A percentile compares a stretch with the other conserved stretches of the same genome.
phyloP scores from a whole-genome alignment of 2,888 invertebrate genomes.

The Leucania comma region DNA sequence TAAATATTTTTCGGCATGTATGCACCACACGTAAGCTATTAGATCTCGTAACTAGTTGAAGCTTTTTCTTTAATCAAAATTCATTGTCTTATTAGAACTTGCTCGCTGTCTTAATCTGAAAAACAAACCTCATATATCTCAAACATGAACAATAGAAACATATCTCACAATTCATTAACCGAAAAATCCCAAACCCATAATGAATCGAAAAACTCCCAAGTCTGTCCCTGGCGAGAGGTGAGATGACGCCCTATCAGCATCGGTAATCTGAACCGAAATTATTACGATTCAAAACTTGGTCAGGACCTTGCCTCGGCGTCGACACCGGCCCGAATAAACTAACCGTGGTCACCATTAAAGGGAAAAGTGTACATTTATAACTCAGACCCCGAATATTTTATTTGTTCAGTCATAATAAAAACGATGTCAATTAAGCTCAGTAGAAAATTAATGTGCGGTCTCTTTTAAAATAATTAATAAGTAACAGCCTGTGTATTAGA shows the following conservation, averaged over 20 bases:
- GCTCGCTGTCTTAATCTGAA: not conserved
- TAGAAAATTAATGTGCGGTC: slow-evolving; percentile 80
- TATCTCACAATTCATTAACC: not conserved
- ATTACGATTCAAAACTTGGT: slow-evolving; percentile 91
- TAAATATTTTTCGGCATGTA: not conserved
- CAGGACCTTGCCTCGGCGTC: slow-evolving; percentile 83
- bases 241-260: slow-evolving; percentile 88
- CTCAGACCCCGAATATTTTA: slow-evolving; percentile 83
- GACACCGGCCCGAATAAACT: slow-evolving; percentile 80
- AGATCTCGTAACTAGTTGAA: no score
- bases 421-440: slow-evolving; percentile 85
- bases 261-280: slow-evolving; percentile 90
- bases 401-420: slow-evolving; percentile 86
- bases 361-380: slow-evolving; percentile 86
- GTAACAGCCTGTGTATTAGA: slow-evolving; percentile 49
- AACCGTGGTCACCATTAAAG: slow-evolving; percentile 85
- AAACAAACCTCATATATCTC: not conserved
- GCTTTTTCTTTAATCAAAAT: no score
- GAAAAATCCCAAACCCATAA: slow-evolving; percentile 31
- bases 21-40: no score
- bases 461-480: slow-evolving; percentile 67
- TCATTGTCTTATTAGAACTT: no score
- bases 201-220: slow-evolving; percentile 52
- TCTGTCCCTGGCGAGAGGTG: slow-evolving; percentile 84
- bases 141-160: not conserved